Base-by-base conservation (phyloP, 2,797 vertebrate species). In the Kryptopterus vitreolus region DNA sequence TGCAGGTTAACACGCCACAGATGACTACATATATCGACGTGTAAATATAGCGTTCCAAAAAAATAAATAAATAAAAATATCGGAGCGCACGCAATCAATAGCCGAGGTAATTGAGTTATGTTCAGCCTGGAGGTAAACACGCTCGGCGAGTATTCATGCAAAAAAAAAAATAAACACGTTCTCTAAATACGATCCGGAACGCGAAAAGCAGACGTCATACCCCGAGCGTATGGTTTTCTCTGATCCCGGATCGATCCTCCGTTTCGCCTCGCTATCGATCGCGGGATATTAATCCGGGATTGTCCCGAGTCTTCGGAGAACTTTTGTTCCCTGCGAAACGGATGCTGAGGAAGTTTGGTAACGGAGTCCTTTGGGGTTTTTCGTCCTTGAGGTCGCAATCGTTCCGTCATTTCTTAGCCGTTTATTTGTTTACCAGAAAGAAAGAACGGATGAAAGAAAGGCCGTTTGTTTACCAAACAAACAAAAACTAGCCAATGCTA, bases 51-150 rank as follows among this genome's bases (percentile, higher is more conserved):
- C 10, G 43, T 26, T 65, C 55, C 50, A 53, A 5, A 4, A 46
- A 48, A 66, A 65, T 31, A 2, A n/a, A n/a, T n/a, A n/a, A n/a
- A n/a, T n/a, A n/a, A n/a, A 18, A 55, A 46, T 31, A 35, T 63
- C n/a, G 11, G 63, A 33, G 75, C n/a, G 12, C 29, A 48, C 13
- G 0, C 16, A 13, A 20, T 74, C 61, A 33, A 50, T 80, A 74
- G 75, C 48, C 48, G 52, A 2, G 29, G 43, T 74, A 75, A 66
- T 74, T 48, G 46, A 79, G 12, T 52, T 62, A 46, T 43, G 35
- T 75, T 58, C 29, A 16, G 62, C 61, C 52, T 48, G 71, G 22
- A 50, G 68, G 57, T 46, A 79, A 58, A 50, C 29, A 71, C 35
- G 7, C 31, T 18, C 13, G 0, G 33, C 46, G 50, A 29, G 29